A percentile compares a stretch with the other conserved stretches of the same genome.
Evolutionary conservation across 2,113 vertebrate species (phyloP).

Genomic region (Pyxicephalus adspersus): DNA sequence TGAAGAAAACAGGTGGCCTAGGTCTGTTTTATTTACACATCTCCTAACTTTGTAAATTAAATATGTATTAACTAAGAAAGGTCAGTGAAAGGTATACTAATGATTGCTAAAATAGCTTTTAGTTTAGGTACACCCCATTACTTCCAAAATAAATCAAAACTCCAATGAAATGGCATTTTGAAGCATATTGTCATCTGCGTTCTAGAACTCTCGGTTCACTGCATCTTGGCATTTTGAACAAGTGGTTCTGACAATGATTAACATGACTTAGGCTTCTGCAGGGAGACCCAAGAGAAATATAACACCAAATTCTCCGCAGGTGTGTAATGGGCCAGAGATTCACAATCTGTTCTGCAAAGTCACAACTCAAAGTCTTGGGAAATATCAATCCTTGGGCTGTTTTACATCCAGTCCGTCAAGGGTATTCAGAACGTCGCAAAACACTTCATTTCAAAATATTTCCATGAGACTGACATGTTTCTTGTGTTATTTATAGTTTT

Average conservation of each 20-base stretch:
- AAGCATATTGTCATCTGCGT: conserved; percentile 76
- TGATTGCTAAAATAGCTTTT: conserved; percentile 26
- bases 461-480: conserved; percentile 55
- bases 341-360: conserved; percentile 85
- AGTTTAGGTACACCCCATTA: conserved; percentile 38
- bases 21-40: conserved; percentile 2
- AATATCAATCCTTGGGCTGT: conserved; percentile 71
- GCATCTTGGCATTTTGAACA: conserved; percentile 82
- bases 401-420: conserved; percentile 66
- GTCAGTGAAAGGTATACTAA: conserved; percentile 39
- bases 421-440: conserved; percentile 67
- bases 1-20: conserved; percentile 16
- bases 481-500: conserved; percentile 58
- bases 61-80: conserved; percentile 44
- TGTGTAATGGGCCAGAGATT: conserved; percentile 85
- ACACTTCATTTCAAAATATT: conserved; percentile 62
- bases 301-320: conserved; percentile 80
- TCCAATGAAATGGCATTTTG: conserved; percentile 69
- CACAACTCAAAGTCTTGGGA: conserved; percentile 78
- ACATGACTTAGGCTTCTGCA: conserved; percentile 76
- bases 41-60: conserved; percentile 36
- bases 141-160: conserved; percentile 67
- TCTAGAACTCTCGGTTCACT: conserved; percentile 74
- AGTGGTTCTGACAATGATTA: conserved; percentile 87
- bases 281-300: conserved; percentile 81